A percentile compares a stretch with the other conserved stretches of the same genome.
These are phyloP conservation scores for Paratrypauchen microcephalus DNA, from an alignment of 2,797 vertebrate genomes.

Conservation along the genomic window DNA sequence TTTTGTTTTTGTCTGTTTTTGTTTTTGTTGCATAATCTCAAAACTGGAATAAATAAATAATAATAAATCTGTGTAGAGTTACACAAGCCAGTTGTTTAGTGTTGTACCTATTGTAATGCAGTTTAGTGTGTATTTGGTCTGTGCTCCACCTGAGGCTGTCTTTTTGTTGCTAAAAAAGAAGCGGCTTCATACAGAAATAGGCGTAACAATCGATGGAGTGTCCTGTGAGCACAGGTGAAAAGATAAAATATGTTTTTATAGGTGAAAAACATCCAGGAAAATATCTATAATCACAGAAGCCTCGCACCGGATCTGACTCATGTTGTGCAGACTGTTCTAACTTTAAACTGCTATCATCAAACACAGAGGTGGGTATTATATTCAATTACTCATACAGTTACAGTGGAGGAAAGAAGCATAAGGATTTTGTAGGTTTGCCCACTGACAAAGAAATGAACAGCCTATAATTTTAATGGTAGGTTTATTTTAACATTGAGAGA, in stretches of 20 bases:
- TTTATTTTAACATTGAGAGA: no score
- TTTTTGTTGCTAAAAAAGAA: slow-evolving; percentile 19
- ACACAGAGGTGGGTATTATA: not conserved
- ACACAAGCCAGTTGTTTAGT: not conserved
- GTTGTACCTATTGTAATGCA: not conserved
- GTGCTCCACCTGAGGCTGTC: not conserved
- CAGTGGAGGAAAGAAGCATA: no score
- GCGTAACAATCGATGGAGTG: not conserved
- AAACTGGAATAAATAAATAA: no score
- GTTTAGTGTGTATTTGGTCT: not conserved
- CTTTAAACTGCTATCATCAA: not conserved
- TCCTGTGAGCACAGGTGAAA: not conserved
- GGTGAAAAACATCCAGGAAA: not conserved
- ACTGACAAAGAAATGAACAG: no score
- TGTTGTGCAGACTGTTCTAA: not conserved
- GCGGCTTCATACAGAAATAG: not conserved
- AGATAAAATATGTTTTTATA: not conserved
- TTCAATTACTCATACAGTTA: no score
- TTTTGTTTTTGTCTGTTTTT: no score
- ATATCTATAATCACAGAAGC: not conserved
- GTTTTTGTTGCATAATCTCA: no score
- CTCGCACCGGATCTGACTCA: not conserved
- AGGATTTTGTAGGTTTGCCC: no score
- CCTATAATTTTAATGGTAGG: no score
- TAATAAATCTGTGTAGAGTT: no score